Evolutionary conservation across 1,140 invertebrate genomes (phyloP).

Genomic region (Drosophila quadrilineata): DNA sequence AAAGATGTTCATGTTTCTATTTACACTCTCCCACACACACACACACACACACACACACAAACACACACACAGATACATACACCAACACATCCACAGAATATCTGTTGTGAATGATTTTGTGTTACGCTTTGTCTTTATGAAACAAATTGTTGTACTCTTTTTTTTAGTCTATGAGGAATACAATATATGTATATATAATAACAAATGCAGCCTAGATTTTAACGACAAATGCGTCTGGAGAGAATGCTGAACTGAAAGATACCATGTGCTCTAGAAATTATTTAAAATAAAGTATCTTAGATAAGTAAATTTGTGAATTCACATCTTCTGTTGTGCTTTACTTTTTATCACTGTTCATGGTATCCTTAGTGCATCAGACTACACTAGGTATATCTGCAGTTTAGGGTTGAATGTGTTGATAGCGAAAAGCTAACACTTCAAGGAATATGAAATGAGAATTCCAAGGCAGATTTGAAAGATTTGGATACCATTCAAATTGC

Average conservation of each 20-base stretch:
- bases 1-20: slow-evolving; percentile 53
- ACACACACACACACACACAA: slow-evolving; percentile 20
- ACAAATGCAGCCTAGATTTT: slow-evolving; percentile 42
- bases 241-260: background rate
- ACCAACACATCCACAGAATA: too few relatives aligned
- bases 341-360: too few relatives aligned
- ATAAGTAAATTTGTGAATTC: too few relatives aligned
- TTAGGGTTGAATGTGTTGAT: too few relatives aligned
- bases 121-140: slow-evolving; percentile 11
- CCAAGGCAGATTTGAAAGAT: too few relatives aligned
- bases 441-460: too few relatives aligned
- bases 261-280: background rate
- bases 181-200: slow-evolving; percentile 4
- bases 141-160: background rate
- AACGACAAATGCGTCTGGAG: too few relatives aligned
- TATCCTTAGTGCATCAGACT: too few relatives aligned
- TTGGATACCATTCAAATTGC: too few relatives aligned
- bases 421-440: too few relatives aligned
- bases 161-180: background rate
- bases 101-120: slow-evolving; percentile 7
- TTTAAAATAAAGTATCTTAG: background rate
- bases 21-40: slow-evolving; percentile 28
- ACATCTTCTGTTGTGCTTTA: too few relatives aligned
- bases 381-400: too few relatives aligned
- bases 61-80: slow-evolving; percentile 5